phyloP scores from a whole-genome alignment of 2,888 invertebrate species.

The Drosophila anomalata region DNA sequence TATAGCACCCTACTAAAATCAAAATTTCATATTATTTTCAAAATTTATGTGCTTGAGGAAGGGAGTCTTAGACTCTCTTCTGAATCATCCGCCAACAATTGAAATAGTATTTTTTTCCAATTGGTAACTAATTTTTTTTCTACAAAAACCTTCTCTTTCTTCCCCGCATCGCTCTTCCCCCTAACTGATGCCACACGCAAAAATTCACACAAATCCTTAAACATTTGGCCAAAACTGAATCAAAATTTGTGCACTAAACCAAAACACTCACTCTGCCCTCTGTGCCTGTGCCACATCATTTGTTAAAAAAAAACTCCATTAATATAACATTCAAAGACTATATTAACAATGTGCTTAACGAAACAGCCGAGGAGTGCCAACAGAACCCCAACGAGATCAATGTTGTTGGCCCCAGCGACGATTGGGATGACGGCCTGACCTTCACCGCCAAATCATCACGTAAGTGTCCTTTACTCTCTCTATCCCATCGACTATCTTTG shows the following conservation, averaged over 20 bases:
- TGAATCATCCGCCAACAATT: not conserved
- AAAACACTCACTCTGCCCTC: slow-evolving; percentile 1
- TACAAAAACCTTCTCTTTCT: slow-evolving; percentile 38
- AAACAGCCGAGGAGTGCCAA: slow-evolving; percentile 85
- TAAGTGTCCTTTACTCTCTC: slow-evolving; percentile 85
- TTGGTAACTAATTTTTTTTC: slow-evolving; percentile 41
- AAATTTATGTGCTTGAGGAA: not conserved
- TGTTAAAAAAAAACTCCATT: slow-evolving; percentile 12
- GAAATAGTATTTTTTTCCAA: slow-evolving; percentile 11
- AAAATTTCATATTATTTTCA: slow-evolving; percentile 3
- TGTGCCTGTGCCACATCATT: slow-evolving; percentile 10
- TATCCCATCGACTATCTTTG: not conserved
- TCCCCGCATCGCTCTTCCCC: slow-evolving; percentile 26
- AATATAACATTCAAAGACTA: slow-evolving; percentile 87
- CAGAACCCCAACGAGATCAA: slow-evolving; percentile 84
- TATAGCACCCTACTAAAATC: slow-evolving; percentile 8
- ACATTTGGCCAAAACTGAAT: slow-evolving; percentile 9
- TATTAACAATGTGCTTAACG: slow-evolving; percentile 92
- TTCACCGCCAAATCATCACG: slow-evolving; percentile 95
- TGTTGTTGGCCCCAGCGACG: slow-evolving; percentile 86
- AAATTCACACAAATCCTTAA: not conserved
- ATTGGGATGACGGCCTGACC: slow-evolving; percentile 94
- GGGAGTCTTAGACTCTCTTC: not conserved
- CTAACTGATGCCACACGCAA: slow-evolving; percentile 23
- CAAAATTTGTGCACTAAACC: slow-evolving; percentile 25